Evolutionary conservation across 1,140 invertebrate species (phyloP).

Genomic region (Sycobia sp.): DNA sequence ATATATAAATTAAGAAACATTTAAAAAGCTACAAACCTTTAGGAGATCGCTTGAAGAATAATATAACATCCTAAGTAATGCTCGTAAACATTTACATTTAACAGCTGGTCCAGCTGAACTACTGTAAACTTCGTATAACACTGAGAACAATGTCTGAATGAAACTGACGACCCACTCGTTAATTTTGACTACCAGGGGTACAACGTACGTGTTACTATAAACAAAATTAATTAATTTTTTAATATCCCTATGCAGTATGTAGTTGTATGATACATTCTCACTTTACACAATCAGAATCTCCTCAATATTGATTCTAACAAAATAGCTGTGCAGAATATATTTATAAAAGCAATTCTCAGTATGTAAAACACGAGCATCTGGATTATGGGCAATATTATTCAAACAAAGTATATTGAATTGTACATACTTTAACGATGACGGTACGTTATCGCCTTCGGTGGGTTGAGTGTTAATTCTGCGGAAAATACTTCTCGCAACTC

Average conservation of each 20-base stretch:
- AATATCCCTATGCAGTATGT: background rate
- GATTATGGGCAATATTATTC: too few species aligned
- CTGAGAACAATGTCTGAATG: conserved; percentile 87
- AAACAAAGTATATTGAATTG: background rate
- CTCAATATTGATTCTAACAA: too few species aligned
- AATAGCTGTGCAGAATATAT: too few species aligned
- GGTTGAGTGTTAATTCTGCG: conserved; percentile 66
- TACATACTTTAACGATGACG: conserved; percentile 52
- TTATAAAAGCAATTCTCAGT: too few species aligned
- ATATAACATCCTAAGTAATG: conserved; percentile 94
- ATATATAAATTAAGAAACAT: too few species aligned
- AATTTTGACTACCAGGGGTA: conserved; percentile 58
- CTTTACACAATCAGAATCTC: too few species aligned
- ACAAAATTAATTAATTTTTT: conserved; percentile 18
- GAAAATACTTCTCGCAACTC: conserved; percentile 89
- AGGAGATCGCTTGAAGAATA: conserved; percentile 87
- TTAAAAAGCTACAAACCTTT: conserved; percentile 63
- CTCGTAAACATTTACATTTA: conserved; percentile 92
- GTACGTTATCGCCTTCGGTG: conserved; percentile 56
- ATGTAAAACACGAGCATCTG: too few species aligned
- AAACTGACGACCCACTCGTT: conserved; percentile 68
- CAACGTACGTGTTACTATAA: conserved; percentile 55
- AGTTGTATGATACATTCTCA: too few species aligned
- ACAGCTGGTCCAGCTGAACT: conserved; percentile 97
- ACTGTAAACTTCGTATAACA: conserved; percentile 95